These are phyloP conservation scores for Temnopleurus reevesii DNA, from an alignment of 53 echinoderm and acorn worm genomes.

Conservation along the genomic window DNA sequence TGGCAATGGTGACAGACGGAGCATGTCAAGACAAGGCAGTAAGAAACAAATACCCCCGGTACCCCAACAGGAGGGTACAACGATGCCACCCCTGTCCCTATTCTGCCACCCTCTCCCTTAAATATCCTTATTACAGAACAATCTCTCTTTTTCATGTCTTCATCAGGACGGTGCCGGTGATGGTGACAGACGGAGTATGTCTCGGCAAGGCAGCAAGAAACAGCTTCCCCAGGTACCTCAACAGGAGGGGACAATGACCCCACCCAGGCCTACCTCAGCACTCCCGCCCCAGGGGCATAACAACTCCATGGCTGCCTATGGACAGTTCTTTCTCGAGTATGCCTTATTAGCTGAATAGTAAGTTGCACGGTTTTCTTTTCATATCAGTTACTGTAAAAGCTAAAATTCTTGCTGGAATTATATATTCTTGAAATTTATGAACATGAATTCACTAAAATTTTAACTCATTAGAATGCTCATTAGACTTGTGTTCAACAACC, in stretches of 20 bases:
- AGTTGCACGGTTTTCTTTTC: slow-evolving; percentile 53
- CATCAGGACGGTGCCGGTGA: slow-evolving; percentile 26
- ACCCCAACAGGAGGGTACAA: slow-evolving; percentile 58
- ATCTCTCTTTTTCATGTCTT: neutral
- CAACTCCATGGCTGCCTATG: slow-evolving; percentile 75
- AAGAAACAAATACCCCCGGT: slow-evolving; percentile 71
- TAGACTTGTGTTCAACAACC: too few species aligned
- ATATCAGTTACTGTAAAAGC: too few species aligned
- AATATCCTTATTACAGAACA: neutral
- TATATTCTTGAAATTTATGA: too few species aligned
- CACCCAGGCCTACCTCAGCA: slow-evolving; percentile 51
- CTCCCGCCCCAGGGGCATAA: slow-evolving; percentile 65
- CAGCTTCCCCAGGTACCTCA: slow-evolving; percentile 69
- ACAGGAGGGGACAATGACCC: slow-evolving; percentile 61
- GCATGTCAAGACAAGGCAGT: slow-evolving; percentile 34
- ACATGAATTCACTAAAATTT: too few species aligned
- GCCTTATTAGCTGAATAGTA: slow-evolving; percentile 97
- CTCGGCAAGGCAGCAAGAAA: slow-evolving; percentile 62
- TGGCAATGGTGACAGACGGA: neutral
- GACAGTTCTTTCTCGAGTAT: slow-evolving; percentile 95
- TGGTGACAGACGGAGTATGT: slow-evolving; percentile 3
- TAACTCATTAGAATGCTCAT: too few species aligned
- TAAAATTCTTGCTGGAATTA: too few species aligned
- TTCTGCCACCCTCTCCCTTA: neutral
- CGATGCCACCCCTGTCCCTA: slow-evolving; percentile 37